Conservation (phyloP, 1,140 invertebrate genomes). For the Trichogramma pretiosum region DNA sequence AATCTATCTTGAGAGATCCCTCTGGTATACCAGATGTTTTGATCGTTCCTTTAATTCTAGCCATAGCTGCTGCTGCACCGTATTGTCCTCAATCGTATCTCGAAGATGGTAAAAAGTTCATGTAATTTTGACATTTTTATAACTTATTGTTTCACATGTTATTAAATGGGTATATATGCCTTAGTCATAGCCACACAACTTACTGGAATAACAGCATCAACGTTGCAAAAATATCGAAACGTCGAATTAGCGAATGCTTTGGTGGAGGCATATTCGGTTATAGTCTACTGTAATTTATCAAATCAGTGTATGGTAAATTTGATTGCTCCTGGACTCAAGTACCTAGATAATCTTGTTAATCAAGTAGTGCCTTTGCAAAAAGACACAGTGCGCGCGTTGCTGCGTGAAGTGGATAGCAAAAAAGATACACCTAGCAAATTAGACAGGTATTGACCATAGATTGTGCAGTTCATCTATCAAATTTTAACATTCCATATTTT, state of each 20-base stretch:
- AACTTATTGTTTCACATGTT: neutral
- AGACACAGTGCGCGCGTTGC: conserved; percentile 44
- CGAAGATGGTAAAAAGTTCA: conserved; percentile 46
- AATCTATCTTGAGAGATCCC: conserved; percentile 47
- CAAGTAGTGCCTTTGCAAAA: conserved; percentile 43
- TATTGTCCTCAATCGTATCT: conserved; percentile 47
- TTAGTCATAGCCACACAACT: conserved; percentile 58
- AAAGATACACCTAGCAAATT: conserved; percentile 33
- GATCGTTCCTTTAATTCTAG: conserved; percentile 44
- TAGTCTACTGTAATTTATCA: conserved; percentile 54
- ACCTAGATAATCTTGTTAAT: conserved; percentile 45
- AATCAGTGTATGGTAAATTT: conserved; percentile 43
- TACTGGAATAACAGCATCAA: conserved; percentile 49
- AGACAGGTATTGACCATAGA: conserved; percentile 38
- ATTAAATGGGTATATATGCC: conserved; percentile 32
- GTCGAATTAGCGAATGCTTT: conserved; percentile 52
- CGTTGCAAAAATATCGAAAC: conserved; percentile 50
- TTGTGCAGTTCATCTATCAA: neutral
- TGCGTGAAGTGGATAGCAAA: conserved; percentile 47
- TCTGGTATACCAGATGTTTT: conserved; percentile 37
- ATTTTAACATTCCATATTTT: conserved; percentile 5
- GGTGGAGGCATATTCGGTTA: conserved; percentile 58
- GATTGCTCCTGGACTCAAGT: conserved; percentile 46
- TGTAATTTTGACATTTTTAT: neutral
- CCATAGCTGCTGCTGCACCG: conserved; percentile 46